Evolutionary conservation across 2,888 invertebrate genomes (phyloP).

Genomic region (Venusia cambrica): DNA sequence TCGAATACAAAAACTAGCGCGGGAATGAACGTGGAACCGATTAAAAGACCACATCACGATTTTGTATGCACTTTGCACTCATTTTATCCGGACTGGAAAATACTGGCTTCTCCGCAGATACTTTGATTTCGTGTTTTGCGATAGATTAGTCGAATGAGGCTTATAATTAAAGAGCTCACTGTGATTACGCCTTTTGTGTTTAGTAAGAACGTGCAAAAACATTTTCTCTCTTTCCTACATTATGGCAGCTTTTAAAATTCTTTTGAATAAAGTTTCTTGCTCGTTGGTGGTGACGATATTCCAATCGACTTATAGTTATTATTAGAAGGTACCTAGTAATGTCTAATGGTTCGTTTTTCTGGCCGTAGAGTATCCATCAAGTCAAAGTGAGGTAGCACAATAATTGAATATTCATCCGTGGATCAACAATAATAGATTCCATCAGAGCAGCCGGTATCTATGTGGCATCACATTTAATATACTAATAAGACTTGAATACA

Average conservation of each 20-base stretch:
- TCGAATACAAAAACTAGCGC: constrained; percentile 77
- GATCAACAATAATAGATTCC: constrained; percentile 79
- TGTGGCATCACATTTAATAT: constrained; percentile 79
- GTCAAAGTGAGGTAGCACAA: constrained; percentile 62
- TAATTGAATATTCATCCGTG: constrained; percentile 79
- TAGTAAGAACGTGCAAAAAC: constrained; percentile 15
- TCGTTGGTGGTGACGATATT: constrained; percentile 23
- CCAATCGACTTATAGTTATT: constrained; percentile 40
- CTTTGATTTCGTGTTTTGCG: constrained; percentile 64
- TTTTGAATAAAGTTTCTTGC: constrained; percentile 19
- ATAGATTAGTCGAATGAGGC: constrained; percentile 63
- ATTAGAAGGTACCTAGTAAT: constrained; percentile 44
- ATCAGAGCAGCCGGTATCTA: constrained; percentile 75
- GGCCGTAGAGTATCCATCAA: constrained; percentile 51
- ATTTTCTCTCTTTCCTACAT: constrained; percentile 29
- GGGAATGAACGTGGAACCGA: constrained; percentile 78
- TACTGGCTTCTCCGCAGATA: constrained; percentile 55
- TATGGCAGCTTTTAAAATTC: constrained; percentile 19
- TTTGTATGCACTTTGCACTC: constrained; percentile 80
- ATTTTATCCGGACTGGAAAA: constrained; percentile 63
- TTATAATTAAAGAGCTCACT: constrained; percentile 67
- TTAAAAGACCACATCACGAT: constrained; percentile 80
- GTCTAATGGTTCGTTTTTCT: constrained; percentile 52
- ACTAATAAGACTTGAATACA: constrained; percentile 74
- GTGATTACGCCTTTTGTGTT: constrained; percentile 43